These are phyloP conservation scores for Urechis unicinctus DNA, from an alignment of 2,888 invertebrate species.

Conservation along the genomic window DNA sequence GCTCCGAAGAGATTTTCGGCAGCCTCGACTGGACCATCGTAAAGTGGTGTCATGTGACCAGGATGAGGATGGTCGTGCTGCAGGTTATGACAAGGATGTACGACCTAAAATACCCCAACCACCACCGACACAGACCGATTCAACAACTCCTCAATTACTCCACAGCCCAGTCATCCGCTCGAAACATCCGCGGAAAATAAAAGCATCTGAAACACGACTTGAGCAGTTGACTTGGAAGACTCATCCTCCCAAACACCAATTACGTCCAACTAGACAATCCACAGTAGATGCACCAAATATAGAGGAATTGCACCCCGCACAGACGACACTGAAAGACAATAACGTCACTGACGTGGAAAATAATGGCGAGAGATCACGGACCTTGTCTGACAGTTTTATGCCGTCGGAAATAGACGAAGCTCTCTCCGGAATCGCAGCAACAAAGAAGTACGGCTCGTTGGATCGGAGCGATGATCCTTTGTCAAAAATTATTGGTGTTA, in stretches of 20 bases:
- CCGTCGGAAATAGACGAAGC: too few relatives aligned
- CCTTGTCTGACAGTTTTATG: background rate
- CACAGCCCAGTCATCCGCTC: constrained; percentile 15
- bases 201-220: constrained; percentile 1
- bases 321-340: background rate
- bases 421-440: too few relatives aligned
- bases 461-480: too few relatives aligned
- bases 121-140: background rate
- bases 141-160: constrained; percentile 5
- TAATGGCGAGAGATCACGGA: background rate
- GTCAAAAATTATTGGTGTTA: too few relatives aligned
- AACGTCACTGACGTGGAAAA: background rate
- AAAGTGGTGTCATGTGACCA: background rate
- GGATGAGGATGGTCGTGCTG: background rate
- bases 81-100: too few relatives aligned
- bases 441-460: too few relatives aligned
- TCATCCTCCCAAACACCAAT: too few relatives aligned
- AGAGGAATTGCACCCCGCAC: constrained; percentile 12
- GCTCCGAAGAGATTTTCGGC: background rate
- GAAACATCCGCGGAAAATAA: constrained; percentile 10
- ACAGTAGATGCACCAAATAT: background rate
- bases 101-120: background rate
- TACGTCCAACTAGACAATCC: too few relatives aligned
- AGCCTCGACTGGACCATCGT: background rate
- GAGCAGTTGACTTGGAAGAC: too few relatives aligned